These are phyloP conservation scores for Brachionus rubens DNA, from an alignment of 1,140 invertebrate genomes.

Conservation along the genomic window DNA sequence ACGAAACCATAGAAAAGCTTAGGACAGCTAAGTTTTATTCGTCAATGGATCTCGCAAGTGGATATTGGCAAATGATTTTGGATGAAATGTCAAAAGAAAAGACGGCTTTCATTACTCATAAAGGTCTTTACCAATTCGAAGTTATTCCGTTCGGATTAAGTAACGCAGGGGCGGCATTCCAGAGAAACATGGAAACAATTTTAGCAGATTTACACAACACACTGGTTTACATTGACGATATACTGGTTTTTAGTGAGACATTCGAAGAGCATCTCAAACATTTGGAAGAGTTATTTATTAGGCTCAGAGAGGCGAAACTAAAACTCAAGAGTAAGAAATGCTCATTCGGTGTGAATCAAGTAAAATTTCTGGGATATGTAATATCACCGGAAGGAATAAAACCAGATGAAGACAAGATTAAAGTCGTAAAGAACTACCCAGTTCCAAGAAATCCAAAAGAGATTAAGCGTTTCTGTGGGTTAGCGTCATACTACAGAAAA, in stretches of 20 bases:
- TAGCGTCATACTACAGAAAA: slow-evolving; percentile 47
- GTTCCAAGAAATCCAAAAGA: slow-evolving; percentile 50
- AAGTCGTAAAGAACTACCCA: slow-evolving; percentile 45
- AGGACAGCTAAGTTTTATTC: too few species aligned
- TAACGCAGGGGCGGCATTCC: slow-evolving; percentile 55
- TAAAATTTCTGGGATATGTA: neutral
- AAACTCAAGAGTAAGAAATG: slow-evolving; percentile 6
- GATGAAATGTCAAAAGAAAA: neutral
- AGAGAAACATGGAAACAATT: too few species aligned
- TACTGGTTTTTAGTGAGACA: slow-evolving; percentile 56
- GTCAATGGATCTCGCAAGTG: too few species aligned
- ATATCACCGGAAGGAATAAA: too few species aligned
- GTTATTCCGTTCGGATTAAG: slow-evolving; percentile 40
- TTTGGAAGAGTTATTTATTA: slow-evolving; percentile 54
- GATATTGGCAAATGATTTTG: too few species aligned
- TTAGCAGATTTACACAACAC: slow-evolving; percentile 49
- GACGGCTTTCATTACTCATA: slow-evolving; percentile 24
- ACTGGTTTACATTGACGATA: slow-evolving; percentile 61
- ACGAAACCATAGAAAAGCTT: too few species aligned
- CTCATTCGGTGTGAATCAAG: neutral
- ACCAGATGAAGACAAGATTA: too few species aligned
- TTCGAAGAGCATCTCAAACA: slow-evolving; percentile 58
- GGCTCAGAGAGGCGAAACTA: slow-evolving; percentile 49
- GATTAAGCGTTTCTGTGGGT: slow-evolving; percentile 48
- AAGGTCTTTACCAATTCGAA: neutral